Percentiles rank a stretch among this genome's conserved stretches.
These are phyloP conservation scores for Sclerodermus sp. DNA, from an alignment of 2,888 invertebrate species.

Conservation along the genomic window DNA sequence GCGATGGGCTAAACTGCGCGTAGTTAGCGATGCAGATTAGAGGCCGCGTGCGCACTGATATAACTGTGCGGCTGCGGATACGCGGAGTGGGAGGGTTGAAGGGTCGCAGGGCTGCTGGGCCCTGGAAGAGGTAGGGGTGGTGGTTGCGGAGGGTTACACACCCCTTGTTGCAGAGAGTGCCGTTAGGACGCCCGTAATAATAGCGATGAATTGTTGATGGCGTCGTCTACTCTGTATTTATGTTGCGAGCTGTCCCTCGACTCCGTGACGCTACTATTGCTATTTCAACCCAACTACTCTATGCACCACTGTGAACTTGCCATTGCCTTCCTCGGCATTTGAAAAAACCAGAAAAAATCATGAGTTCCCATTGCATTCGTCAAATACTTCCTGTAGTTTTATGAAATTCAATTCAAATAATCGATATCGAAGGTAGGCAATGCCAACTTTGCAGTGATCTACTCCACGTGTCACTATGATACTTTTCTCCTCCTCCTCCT, in stretches of 20 bases:
- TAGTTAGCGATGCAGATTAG: constrained; percentile 47
- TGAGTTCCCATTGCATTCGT: too few species aligned
- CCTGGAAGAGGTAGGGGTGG: not conserved
- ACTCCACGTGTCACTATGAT: too few species aligned
- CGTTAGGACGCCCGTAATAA: constrained; percentile 39
- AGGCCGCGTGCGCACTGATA: constrained; percentile 15
- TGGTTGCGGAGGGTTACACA: not conserved
- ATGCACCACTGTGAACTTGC: too few species aligned
- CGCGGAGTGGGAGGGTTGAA: too few species aligned
- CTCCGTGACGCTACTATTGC: not conserved
- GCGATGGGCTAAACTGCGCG: constrained; percentile 31
- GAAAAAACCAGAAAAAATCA: too few species aligned
- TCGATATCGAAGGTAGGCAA: too few species aligned
- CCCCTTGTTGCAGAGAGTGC: constrained; percentile 16
- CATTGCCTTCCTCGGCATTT: too few species aligned
- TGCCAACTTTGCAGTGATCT: too few species aligned
- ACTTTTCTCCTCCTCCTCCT: too few species aligned
- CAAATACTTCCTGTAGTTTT: too few species aligned
- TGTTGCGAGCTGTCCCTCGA: constrained; percentile 24
- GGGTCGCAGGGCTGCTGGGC: not conserved
- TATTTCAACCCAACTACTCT: not conserved
- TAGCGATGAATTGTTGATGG: constrained; percentile 48
- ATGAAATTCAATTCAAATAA: too few species aligned
- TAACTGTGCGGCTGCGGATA: too few species aligned
- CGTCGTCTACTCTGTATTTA: constrained; percentile 44